A percentile compares a stretch with the other conserved stretches of the same genome.
These are phyloP conservation scores for Mirza zaza DNA, from an alignment of 2,113 vertebrate species.

Conservation along the genomic window DNA sequence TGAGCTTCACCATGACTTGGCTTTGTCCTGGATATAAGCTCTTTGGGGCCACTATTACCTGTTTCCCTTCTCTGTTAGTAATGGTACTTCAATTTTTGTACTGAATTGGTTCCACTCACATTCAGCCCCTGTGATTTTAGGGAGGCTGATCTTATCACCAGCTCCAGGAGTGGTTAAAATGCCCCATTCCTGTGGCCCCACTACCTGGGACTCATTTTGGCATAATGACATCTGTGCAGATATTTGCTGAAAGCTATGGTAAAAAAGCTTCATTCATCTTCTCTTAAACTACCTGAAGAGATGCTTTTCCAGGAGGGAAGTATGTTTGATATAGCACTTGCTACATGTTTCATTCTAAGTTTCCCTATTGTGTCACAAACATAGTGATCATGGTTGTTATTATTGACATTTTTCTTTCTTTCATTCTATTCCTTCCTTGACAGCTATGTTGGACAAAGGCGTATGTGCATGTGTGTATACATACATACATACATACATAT, in stretches of 20 bases:
- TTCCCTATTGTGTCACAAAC: not conserved
- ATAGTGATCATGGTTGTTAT: not conserved
- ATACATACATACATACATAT: too few relatives aligned
- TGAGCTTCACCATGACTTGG: not conserved
- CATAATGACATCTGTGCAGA: not conserved
- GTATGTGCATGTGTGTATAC: too few relatives aligned
- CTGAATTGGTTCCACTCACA: not conserved
- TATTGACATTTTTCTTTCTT: not conserved
- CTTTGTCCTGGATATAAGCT: not conserved
- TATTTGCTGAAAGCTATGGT: not conserved
- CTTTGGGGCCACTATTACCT: not conserved
- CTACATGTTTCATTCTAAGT: not conserved
- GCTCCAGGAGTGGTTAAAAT: not conserved
- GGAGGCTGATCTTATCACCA: not conserved
- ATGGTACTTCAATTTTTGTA: not conserved
- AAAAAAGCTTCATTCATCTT: not conserved
- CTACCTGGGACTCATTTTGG: not conserved
- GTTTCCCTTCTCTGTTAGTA: not conserved
- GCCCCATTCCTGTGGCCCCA: accelerated
- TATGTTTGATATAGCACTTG: not conserved
- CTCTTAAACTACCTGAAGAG: not conserved
- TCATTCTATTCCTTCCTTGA: not conserved
- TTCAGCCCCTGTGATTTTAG: not conserved
- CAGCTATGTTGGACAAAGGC: not conserved
- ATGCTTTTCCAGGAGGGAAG: not conserved